A percentile compares a stretch with the other conserved stretches of the same genome.
phyloP scores from a whole-genome alignment of 2,797 vertebrate genomes.

The Toxotes lorentzi region DNA sequence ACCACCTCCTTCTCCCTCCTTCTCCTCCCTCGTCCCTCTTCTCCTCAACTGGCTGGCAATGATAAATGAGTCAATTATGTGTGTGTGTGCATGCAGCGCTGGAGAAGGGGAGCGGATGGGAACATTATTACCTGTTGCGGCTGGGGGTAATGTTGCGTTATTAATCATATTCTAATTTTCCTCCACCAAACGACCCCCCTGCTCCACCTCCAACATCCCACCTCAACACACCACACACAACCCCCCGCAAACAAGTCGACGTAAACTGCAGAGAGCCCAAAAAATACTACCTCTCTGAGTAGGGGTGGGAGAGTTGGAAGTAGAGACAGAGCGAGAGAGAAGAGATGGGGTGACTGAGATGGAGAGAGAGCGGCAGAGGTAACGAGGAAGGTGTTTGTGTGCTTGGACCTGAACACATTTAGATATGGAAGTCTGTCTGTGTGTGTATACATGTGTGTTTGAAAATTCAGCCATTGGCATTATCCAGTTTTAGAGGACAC shows the following conservation, averaged over 20 bases:
- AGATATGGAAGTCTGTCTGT: slow-evolving; percentile 10
- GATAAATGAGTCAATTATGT: slow-evolving; percentile 90
- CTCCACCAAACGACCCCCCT: slow-evolving; percentile 61
- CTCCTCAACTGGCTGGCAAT: slow-evolving; percentile 76
- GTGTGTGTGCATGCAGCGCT: slow-evolving; percentile 65
- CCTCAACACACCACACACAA: slow-evolving; percentile 20
- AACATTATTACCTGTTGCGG: slow-evolving; percentile 88
- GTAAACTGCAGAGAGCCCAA: slow-evolving; percentile 65
- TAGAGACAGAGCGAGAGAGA: not conserved
- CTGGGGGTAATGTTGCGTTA: slow-evolving; percentile 84
- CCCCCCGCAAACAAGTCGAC: slow-evolving; percentile 76
- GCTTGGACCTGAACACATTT: slow-evolving; percentile 27
- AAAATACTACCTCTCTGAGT: slow-evolving; percentile 67
- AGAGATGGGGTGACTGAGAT: slow-evolving; percentile 1
- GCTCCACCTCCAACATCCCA: slow-evolving; percentile 34
- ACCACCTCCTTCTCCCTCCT: slow-evolving; percentile 49
- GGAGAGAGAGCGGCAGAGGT: slow-evolving; percentile 21
- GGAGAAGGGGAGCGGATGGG: slow-evolving; percentile 80
- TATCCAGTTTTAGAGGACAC: slow-evolving; percentile 58
- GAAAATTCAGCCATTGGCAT: slow-evolving; percentile 42
- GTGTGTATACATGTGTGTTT: slow-evolving; percentile 5
- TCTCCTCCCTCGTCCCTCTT: slow-evolving; percentile 49
- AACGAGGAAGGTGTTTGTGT: slow-evolving; percentile 45
- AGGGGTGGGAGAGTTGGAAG: slow-evolving; percentile 4
- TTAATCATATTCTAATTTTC: slow-evolving; percentile 91